Evolutionary conservation across 2,113 vertebrate genomes (phyloP).

Genomic region (Antennarius striatus): DNA sequence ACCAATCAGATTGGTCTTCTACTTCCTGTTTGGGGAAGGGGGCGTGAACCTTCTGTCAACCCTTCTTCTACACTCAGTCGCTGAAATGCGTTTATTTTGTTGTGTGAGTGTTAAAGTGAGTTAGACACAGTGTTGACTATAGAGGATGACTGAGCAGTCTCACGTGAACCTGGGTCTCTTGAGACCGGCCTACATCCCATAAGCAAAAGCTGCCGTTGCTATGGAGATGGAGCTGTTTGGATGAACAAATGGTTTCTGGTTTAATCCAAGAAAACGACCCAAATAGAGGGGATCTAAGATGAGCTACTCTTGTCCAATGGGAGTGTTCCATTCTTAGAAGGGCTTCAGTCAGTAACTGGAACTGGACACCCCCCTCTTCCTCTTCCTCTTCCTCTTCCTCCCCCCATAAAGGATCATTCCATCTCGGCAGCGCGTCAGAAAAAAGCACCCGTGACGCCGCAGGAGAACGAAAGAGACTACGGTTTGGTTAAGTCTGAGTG

Average conservation of each 20-base stretch:
- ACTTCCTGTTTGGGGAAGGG: not conserved
- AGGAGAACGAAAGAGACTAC: conserved; percentile 29
- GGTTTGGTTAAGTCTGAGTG: conserved; percentile 36
- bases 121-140: no score
- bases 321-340: not conserved
- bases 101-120: not conserved
- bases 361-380: not conserved
- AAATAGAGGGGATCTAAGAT: no score
- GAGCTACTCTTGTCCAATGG: not conserved
- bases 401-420: conserved; percentile 9
- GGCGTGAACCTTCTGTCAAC: not conserved
- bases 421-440: conserved; percentile 29
- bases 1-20: conserved; percentile 7
- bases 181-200: no score
- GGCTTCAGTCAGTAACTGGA: not conserved
- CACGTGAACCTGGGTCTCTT: no score
- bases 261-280: no score
- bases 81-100: not conserved
- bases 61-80: not conserved
- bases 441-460: conserved; percentile 31
- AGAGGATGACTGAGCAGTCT: no score
- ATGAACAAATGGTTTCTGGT: no score
- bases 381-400: conserved; percentile 1
- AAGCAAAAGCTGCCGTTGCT: no score
- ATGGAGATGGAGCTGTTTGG: no score